phyloP scores from a whole-genome alignment of 2,113 vertebrate species.

The Hippocampus mohnikei region DNA sequence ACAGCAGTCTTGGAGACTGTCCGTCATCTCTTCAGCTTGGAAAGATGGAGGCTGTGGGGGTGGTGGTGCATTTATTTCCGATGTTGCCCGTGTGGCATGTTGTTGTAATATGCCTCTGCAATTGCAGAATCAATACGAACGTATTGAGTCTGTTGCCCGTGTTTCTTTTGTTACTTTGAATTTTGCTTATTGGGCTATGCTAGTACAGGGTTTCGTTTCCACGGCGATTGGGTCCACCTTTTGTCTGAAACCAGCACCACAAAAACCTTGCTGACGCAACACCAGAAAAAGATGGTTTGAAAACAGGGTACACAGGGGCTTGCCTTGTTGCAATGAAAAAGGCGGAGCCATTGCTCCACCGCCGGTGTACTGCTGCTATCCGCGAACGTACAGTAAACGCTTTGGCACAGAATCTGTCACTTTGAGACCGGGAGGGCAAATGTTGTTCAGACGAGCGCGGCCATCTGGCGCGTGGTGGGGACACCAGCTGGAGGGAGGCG shows the following conservation, averaged over 20 bases:
- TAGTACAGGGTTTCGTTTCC: no score
- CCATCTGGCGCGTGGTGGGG: constrained; percentile 66
- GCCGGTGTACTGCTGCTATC: constrained; percentile 31
- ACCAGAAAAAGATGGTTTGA: no score
- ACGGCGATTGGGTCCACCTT: no score
- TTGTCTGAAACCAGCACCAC: no score
- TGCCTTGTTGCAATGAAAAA: constrained; percentile 34
- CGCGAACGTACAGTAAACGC: constrained; percentile 24
- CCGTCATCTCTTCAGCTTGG: background rate
- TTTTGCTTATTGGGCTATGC: no score
- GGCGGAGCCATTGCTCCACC: constrained; percentile 36
- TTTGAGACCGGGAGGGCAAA: constrained; percentile 55
- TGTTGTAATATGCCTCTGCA: background rate
- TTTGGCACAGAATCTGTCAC: constrained; percentile 50
- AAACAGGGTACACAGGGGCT: background rate
- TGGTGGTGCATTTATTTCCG: background rate
- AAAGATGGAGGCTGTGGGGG: background rate
- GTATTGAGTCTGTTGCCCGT: no score
- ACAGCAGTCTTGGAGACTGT: background rate
- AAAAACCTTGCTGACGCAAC: no score
- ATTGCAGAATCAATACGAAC: no score
- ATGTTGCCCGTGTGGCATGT: background rate
- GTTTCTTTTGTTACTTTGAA: no score
- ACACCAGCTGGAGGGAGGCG: constrained; percentile 57
- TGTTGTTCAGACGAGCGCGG: constrained; percentile 46